Evolutionary conservation across 2,888 invertebrate genomes (phyloP).

Genomic region (Patella ulyssiponensis): DNA sequence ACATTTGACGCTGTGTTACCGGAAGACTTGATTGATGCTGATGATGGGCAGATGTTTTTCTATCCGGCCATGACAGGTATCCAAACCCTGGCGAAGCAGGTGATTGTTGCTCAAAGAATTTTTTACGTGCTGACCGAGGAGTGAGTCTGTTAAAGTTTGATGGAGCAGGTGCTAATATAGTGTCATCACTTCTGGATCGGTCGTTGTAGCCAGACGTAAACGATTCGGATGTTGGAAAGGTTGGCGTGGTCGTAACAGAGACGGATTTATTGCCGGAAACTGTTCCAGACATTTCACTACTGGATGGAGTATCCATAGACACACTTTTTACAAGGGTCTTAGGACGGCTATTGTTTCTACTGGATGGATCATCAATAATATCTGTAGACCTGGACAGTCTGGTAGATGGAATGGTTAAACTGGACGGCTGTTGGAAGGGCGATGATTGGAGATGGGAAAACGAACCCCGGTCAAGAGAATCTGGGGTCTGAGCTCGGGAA

Average conservation of each 20-base stretch:
- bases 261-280: slow-evolving; percentile 18
- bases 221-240: slow-evolving; percentile 23
- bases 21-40: slow-evolving; percentile 31
- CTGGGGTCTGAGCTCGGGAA: slow-evolving; percentile 53
- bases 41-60: slow-evolving; percentile 34
- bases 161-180: slow-evolving; percentile 29
- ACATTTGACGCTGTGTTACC: not conserved
- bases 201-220: slow-evolving; percentile 20
- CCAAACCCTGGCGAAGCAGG: slow-evolving; percentile 19
- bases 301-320: slow-evolving; percentile 50
- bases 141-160: slow-evolving; percentile 49
- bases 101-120: slow-evolving; percentile 54
- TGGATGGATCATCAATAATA: slow-evolving; percentile 24
- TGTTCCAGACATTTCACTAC: slow-evolving; percentile 14
- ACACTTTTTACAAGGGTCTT: slow-evolving; percentile 46
- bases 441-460: slow-evolving; percentile 41
- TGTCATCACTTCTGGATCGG: slow-evolving; percentile 23
- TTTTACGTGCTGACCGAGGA: slow-evolving; percentile 53
- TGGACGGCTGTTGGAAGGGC: slow-evolving; percentile 62
- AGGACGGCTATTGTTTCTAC: slow-evolving; percentile 32
- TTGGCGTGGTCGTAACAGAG: slow-evolving; percentile 36
- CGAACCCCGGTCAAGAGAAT: slow-evolving; percentile 25
- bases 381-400: slow-evolving; percentile 30
- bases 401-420: slow-evolving; percentile 63
- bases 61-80: slow-evolving; percentile 52